Conservation (phyloP, 2,888 invertebrate species). For the Tetramorium bicarinatum region DNA sequence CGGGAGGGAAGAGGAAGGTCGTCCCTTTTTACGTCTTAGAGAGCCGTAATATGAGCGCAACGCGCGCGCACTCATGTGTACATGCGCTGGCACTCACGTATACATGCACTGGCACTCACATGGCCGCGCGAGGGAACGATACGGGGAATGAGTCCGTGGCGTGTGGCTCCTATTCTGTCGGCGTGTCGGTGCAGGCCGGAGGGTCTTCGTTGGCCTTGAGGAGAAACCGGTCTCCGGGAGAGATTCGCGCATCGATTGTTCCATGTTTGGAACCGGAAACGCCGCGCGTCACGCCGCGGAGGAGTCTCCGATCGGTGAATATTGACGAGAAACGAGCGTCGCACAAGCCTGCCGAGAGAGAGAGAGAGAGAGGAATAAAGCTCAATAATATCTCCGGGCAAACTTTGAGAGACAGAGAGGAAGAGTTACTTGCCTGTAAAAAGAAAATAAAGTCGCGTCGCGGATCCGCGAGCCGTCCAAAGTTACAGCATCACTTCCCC, state of each 20-base stretch:
- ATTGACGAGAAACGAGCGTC: background rate
- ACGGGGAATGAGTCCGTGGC: background rate
- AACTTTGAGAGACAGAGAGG: no score
- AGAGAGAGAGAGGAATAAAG: no score
- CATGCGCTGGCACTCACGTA: background rate
- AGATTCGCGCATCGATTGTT: slow-evolving; percentile 63
- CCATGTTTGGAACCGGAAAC: slow-evolving; percentile 69
- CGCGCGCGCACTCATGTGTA: background rate
- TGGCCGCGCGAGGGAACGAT: slow-evolving; percentile 6
- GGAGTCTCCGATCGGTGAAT: background rate
- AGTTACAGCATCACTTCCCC: background rate
- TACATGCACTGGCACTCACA: no score
- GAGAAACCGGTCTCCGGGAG: slow-evolving; percentile 67
- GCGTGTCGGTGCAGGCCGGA: slow-evolving; percentile 32
- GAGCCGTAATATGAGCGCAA: background rate
- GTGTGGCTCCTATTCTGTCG: background rate
- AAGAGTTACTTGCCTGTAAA: background rate
- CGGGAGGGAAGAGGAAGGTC: slow-evolving; percentile 5
- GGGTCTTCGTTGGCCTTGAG: slow-evolving; percentile 69
- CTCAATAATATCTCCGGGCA: no score
- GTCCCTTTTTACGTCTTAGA: background rate
- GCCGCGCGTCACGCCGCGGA: background rate
- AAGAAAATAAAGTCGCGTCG: background rate
- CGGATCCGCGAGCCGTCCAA: background rate
- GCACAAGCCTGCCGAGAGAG: background rate